A percentile compares a stretch with the other conserved stretches of the same genome.
Evolutionary conservation across 2,888 invertebrate genomes (phyloP).

Genomic region (Dynastes hyllus): DNA sequence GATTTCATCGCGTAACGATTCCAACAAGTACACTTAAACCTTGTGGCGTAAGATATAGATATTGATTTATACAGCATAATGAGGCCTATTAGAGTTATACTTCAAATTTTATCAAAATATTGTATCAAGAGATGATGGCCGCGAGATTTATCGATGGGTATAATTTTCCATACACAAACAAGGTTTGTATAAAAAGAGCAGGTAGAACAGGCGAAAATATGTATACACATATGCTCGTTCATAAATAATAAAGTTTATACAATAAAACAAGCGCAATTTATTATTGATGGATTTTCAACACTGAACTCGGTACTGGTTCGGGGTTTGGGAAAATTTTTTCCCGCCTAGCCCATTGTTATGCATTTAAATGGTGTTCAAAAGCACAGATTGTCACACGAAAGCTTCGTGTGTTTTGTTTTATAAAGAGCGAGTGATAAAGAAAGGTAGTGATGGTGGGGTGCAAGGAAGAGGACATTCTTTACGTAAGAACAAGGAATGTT

Average conservation of each 20-base stretch:
- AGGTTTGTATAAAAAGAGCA: not conserved
- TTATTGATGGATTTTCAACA: no score
- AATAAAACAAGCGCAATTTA: slow-evolving; percentile 18
- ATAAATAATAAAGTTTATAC: slow-evolving; percentile 9
- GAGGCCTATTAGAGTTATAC: slow-evolving; percentile 31
- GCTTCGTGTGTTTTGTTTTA: no score
- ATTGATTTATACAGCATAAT: slow-evolving; percentile 37
- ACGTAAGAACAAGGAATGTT: not conserved
- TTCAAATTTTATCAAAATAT: slow-evolving; percentile 43
- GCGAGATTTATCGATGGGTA: slow-evolving; percentile 20
- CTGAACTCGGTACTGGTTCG: not conserved
- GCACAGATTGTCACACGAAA: not conserved
- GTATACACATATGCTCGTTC: not conserved
- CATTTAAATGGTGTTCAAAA: slow-evolving; percentile 17
- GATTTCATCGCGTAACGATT: no score
- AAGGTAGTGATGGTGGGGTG: not conserved
- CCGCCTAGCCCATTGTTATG: slow-evolving; percentile 14
- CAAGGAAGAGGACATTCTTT: not conserved
- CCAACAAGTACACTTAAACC: no score
- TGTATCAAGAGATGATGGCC: slow-evolving; percentile 25
- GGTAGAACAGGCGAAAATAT: not conserved
- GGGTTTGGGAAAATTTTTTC: not conserved
- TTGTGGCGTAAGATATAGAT: not conserved
- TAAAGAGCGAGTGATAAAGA: no score
- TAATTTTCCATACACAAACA: slow-evolving; percentile 5